Base-by-base conservation (phyloP, 2,113 vertebrate genomes). In the Typhlomys cinereus region DNA sequence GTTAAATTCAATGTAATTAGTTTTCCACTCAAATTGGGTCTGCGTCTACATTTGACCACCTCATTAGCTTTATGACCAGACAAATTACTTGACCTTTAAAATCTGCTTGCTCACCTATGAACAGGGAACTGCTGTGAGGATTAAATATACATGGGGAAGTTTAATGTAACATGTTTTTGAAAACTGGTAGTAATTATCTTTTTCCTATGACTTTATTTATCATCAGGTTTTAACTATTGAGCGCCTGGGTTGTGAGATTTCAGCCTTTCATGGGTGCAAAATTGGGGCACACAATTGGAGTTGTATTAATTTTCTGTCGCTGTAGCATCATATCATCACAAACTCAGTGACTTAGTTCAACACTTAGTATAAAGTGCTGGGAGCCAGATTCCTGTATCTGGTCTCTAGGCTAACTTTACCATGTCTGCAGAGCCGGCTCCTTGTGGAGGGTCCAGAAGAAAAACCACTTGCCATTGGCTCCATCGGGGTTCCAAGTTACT, bases 1-100 rank as follows among this genome's bases (percentile, higher is more conserved):
- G 46, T 73, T 96, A 39, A 94, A 44, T 46, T 94, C 64, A 85
- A 6, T 41, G 67, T 93, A 71, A 93, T 96, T 87, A 76, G 57
- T 85, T 93, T 84, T 73, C 8, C 34, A 80, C 21, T 86, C 52
- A 61, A 76, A 74, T 66, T 73, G 69, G 34, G n/a, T 86, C 70
- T 75, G 66, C 82, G 82, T 39, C 50, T 62, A 57, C 13, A 3
- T 88, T 89, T 91, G 67, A 27, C 76, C 85, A 85, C 57, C 90
- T 84, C 57, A 73, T 88, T 88, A 93, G 67, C 67, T 90, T 94
- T 85, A 90, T 52, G 73, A 69, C 73, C 44, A 44, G 85, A 91
- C 36, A 82, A 89, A 81, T 96, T 67, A 69, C n/a, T 79, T 69
- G 81, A 70, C 61, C 34, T 61, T 89, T 93, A 61, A 84, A 88